Percentiles rank a stretch among this genome's conserved stretches.
These are phyloP conservation scores for Leptinotarsa defecta DNA, from an alignment of 1,140 invertebrate species.

Conservation along the genomic window DNA sequence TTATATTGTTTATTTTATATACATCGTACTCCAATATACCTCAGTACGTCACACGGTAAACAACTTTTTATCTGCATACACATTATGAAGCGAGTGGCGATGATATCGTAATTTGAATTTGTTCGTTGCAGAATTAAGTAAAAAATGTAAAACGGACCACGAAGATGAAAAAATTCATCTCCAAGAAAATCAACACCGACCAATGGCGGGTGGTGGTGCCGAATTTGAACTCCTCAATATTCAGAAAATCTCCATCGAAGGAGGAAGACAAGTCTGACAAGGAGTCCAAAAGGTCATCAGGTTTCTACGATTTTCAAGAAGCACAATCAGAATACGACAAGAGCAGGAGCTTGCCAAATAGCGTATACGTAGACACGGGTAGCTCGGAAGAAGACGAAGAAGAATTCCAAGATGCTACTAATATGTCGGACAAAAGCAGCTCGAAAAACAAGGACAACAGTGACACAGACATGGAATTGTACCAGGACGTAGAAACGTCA, in stretches of 20 bases:
- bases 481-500: constrained; percentile 39
- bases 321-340: constrained; percentile 49
- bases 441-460: constrained; percentile 30
- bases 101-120: constrained; percentile 8
- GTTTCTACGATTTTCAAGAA: constrained; percentile 52
- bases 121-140: constrained; percentile 3
- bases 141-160: constrained; percentile 2
- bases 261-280: constrained; percentile 36
- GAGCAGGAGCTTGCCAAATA: constrained; percentile 42
- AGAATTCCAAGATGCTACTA: constrained; percentile 43
- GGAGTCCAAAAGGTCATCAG: constrained; percentile 44
- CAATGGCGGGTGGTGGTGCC: constrained; percentile 53
- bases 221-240: constrained; percentile 46
- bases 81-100: not conserved
- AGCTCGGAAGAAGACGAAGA: constrained; percentile 38
- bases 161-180: constrained; percentile 53
- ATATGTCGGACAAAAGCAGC: constrained; percentile 36
- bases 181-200: constrained; percentile 50
- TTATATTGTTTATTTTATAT: constrained; percentile 28
- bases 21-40: constrained; percentile 20
- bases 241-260: constrained; percentile 40
- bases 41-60: constrained; percentile 24
- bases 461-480: constrained; percentile 41
- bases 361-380: constrained; percentile 37
- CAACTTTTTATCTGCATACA: constrained; percentile 25